Evolutionary conservation across 2,888 invertebrate species (phyloP).

Genomic region (Phyllotreta cruciferae): DNA sequence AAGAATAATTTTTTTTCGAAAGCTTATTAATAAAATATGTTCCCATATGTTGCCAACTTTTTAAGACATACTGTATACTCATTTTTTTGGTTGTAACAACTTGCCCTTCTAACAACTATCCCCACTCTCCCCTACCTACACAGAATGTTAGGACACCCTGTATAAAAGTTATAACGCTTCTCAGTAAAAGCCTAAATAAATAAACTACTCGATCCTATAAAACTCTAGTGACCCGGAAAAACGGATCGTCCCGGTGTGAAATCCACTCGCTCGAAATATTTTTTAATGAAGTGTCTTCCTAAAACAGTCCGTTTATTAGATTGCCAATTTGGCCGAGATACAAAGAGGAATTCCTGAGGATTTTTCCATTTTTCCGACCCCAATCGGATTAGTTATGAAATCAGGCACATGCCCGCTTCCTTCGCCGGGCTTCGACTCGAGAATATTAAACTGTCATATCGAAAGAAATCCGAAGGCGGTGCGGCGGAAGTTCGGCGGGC

Average conservation of each 20-base stretch:
- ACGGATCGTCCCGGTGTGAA: background rate
- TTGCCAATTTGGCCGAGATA: constrained; percentile 55
- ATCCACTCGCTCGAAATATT: constrained; percentile 8
- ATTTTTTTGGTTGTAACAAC: too few species aligned
- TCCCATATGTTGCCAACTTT: too few species aligned
- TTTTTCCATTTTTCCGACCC: constrained; percentile 46
- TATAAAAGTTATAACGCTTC: too few species aligned
- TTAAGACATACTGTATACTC: too few species aligned
- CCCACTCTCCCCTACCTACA: too few species aligned
- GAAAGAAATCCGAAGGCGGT: background rate
- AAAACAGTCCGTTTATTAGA: constrained; percentile 55
- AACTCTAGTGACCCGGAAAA: constrained; percentile 9
- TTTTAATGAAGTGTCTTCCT: constrained; percentile 55
- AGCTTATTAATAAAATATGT: too few species aligned
- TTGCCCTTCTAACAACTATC: too few species aligned
- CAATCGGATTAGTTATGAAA: constrained; percentile 55
- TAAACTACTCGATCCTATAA: background rate
- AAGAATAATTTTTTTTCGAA: too few species aligned
- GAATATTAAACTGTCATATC: constrained; percentile 48
- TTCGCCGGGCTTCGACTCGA: constrained; percentile 40
- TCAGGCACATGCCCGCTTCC: constrained; percentile 41
- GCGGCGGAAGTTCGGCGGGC: constrained; percentile 1
- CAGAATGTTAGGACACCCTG: too few species aligned
- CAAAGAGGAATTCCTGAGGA: constrained; percentile 45
- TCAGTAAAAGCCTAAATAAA: too few species aligned